Base-by-base conservation (phyloP, 2,113 vertebrate species). In the Uria aalge region DNA sequence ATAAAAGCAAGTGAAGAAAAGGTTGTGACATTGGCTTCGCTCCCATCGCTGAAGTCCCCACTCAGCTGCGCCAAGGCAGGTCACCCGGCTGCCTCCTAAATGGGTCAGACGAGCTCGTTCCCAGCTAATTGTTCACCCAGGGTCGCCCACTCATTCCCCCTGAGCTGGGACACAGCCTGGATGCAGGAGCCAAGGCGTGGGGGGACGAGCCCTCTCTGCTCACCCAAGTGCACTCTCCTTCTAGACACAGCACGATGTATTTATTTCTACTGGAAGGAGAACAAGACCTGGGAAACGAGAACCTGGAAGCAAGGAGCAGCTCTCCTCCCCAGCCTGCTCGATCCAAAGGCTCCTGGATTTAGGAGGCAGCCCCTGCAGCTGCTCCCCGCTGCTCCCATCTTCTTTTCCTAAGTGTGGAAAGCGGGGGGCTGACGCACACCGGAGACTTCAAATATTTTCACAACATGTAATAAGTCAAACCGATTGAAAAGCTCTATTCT, bases 161-260 rank as follows among this genome's bases (percentile, higher is more conserved):
- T 8, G 15, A 34, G 29, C 50, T 1, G 5, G 38, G 36, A 45
- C 26, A 26, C 12, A 12, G 36, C 36, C 53, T 15, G 72, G 83
- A 5, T 24, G 72, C n/a, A 12, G 43, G 23, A 55, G 73, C 27
- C 5, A 13, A 27, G 60, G 32, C 1, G 1, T 3, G 6, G 43
- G 60, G 43, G 20, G 11, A 36, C 4, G 8, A 36, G 69, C 30
- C 22, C 26, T 1, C 30, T 9, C 11, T 2, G 29, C 83, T 68
- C n/a, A 14, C 10, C 59, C 8, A 2, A 8, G 29, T 0, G 6
- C 10, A 1, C 27, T 48, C 71, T n/a, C 43, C 60, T 45, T 38
- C n/a, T 7, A 8, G 73, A 11, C 36, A 14, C 1, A 16, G 50
- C 3, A 1, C 0, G 11, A 40, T 6, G 23, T 8, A 18, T 34